Base-by-base conservation (phyloP, 2,113 vertebrate genomes). In the Tyto alba region DNA sequence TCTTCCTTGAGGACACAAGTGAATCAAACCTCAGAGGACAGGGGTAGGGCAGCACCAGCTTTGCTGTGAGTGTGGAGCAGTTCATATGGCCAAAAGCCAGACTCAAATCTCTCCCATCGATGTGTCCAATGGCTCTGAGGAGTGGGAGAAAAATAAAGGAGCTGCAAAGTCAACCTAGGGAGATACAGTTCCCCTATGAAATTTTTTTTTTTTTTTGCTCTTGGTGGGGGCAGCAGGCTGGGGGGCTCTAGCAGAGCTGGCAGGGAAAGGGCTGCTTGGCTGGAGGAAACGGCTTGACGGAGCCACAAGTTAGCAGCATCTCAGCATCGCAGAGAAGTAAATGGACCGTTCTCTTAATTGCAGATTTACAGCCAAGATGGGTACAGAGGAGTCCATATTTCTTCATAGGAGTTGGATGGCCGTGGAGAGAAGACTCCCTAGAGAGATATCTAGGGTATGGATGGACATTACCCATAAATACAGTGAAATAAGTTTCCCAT, bases 401-500 rank as follows among this genome's bases (percentile, higher is more conserved):
- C 93, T 96, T 94, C 50, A 18, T 2, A 80, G 95, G 67, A 97
- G 88, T 1, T 94, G 85, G 57, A 93, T 88, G 85, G 88, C 95
- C 10, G 3, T 86, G 75, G 93, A 94, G 78, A 91, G 82, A 97
- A 97, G 81, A 45, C 75, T 96, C 95, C 88, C 94, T 55, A 18
- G 92, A 57, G 95, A 96, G 63, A 12, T 30, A 90, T 95, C 79
- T 30, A 43, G 93, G 75, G 77, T 93, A 68, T 93, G 88, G 82
- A 95, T 80, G 85, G 96, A 90, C 67, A 0, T 96, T 92, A 80
- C 59, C 63, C 91, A 96, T 95, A 96, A 97, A 96, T 85, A 93
- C 63, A 86, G 55, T 45, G 88, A 94, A 96, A 95, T 96, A 96
- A 93, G 74, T 59, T 97, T 59, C 93, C 79, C 92, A 96, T 97